These are phyloP conservation scores for Naja naja DNA, from an alignment of 2,113 vertebrate species.

Conservation along the genomic window DNA sequence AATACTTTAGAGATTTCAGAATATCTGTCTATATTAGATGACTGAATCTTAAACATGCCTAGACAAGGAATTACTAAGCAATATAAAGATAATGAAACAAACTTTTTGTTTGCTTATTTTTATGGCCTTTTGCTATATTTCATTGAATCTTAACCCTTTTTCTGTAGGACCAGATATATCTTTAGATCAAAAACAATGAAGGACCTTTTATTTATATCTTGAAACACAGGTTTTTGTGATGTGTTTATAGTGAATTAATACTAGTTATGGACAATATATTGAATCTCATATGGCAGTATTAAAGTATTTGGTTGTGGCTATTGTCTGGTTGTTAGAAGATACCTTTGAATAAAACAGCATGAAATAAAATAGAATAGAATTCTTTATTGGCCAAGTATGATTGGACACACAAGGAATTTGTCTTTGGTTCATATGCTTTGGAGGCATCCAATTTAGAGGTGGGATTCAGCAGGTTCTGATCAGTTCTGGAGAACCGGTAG, in stretches of 20 bases:
- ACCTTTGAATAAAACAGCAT: neutral
- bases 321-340: neutral
- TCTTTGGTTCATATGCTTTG: no score
- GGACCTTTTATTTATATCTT: neutral
- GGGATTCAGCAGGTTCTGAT: no score
- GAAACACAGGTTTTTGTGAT: neutral
- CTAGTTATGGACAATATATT: neutral
- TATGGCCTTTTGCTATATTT: neutral
- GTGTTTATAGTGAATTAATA: neutral
- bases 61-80: neutral
- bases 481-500: no score
- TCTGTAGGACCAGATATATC: neutral
- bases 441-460: no score
- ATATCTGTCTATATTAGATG: neutral
- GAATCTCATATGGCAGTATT: neutral
- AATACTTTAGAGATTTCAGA: neutral
- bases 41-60: neutral
- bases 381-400: no score
- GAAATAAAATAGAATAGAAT: neutral
- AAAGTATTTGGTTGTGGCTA: neutral
- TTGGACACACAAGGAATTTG: no score
- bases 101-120: neutral
- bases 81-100: neutral
- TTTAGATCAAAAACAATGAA: neutral
- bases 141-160: neutral